Evolutionary conservation across 2,113 vertebrate genomes (phyloP).

Genomic region (Myrmecobius fasciatus): DNA sequence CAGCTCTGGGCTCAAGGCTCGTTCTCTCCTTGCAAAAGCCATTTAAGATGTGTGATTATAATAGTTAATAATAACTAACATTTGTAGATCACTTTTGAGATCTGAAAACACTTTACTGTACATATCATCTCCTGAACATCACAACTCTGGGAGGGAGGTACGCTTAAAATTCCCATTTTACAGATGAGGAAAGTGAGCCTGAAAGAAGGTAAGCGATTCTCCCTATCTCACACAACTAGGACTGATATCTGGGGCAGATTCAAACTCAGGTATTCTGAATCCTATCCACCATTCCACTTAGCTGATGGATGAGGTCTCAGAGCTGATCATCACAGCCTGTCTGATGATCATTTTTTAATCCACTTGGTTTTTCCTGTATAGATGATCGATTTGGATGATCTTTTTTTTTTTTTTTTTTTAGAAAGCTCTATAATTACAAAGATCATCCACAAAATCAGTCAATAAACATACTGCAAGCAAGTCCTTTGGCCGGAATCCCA

Average conservation of each 20-base stretch:
- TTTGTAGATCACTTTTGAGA: neutral
- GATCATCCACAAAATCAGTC: neutral
- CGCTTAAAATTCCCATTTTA: neutral
- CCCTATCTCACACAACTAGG: neutral
- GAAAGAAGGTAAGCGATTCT: neutral
- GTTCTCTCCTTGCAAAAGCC: neutral
- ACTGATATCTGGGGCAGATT: neutral
- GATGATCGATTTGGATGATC: neutral
- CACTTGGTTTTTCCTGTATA: neutral
- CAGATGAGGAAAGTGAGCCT: neutral
- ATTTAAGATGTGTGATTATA: neutral
- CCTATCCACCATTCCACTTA: neutral
- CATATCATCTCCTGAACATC: neutral
- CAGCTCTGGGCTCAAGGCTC: neutral
- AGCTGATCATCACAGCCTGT: neutral
- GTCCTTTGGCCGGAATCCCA: neutral
- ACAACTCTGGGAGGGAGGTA: neutral
- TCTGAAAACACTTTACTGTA: neutral
- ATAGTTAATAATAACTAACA: neutral
- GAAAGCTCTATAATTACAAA: neutral
- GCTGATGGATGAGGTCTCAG: neutral
- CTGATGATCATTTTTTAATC: neutral
- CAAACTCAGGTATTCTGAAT: neutral
- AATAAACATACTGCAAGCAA: neutral
- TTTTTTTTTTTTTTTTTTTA: neutral